phyloP scores from a whole-genome alignment of 2,888 invertebrate species.

The Mythimna ferrago region DNA sequence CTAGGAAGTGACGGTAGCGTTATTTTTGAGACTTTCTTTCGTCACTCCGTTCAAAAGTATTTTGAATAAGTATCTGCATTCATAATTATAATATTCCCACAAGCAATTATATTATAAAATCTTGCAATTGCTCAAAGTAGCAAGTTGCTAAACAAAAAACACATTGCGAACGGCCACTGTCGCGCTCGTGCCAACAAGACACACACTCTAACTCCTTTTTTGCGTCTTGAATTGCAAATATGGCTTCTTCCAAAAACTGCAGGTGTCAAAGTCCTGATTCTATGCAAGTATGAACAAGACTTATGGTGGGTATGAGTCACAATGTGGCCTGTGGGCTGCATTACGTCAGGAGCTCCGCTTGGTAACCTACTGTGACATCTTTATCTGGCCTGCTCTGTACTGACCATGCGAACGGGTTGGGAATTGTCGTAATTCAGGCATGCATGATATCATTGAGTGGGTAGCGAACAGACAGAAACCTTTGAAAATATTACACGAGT shows the following conservation, averaged over 20 bases:
- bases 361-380: conserved; percentile 50
- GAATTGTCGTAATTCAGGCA: conserved; percentile 38
- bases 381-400: conserved; percentile 41
- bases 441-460: conserved; percentile 47
- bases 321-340: conserved; percentile 46
- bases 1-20: background rate
- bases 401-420: conserved; percentile 30
- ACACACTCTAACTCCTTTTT: conserved; percentile 33
- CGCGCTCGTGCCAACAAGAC: conserved; percentile 21
- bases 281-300: conserved; percentile 55
- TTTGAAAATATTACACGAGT: conserved; percentile 20
- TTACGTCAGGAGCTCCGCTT: conserved; percentile 38
- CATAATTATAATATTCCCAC: background rate
- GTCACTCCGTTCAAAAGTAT: background rate
- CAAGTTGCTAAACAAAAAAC: conserved; percentile 5
- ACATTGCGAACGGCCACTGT: conserved; percentile 7
- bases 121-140: conserved; percentile 11
- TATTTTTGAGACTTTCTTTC: background rate
- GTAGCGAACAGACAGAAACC: conserved; percentile 21
- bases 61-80: background rate
- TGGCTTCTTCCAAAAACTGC: conserved; percentile 47
- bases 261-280: conserved; percentile 43
- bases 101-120: background rate
- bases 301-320: conserved; percentile 47
- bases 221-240: conserved; percentile 41